Base-by-base conservation (phyloP, 2,888 invertebrate species). In the Acheta domesticus region DNA sequence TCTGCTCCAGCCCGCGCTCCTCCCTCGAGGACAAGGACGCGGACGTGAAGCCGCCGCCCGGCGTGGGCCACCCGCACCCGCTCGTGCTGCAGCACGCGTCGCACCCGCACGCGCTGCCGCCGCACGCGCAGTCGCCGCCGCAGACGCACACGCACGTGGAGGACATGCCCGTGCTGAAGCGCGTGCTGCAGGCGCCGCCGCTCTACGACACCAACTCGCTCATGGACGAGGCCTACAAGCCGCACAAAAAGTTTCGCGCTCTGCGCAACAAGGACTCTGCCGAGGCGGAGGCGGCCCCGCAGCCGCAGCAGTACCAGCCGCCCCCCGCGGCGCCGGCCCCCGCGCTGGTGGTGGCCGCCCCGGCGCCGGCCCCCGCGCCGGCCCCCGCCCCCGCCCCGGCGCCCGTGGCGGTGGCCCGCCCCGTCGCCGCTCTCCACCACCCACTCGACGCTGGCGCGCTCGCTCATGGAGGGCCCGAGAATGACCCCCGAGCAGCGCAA, bases 141-240 rank as follows among this genome's bases (percentile, higher is more conserved):
- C 91, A 90, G 83, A 91, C 74, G n/a, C 62, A 14, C 62, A 62
- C 62, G n/a, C 62, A 62, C n/a, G 91, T 93, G 48, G 94, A 95
- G 86, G 96, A 96, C 85, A 97, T 97, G 96, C 96, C 97, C 5
- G 96, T 97, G 83, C 88, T 97, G 84, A 97, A 97, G 86, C 91
- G 96, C 79, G 97, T 96, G 3, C 90, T 97, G 23, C 96, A 97
- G 86, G 96, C 97, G 1, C 97, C 97, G 1, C 97, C 96, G 0
- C 88, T 96, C 12, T 95, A 96, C 87, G 96, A 96, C 86, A 95
- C 96, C 80, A 94, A 94, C 85, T 93, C 94, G 2, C 88, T 97
- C 80, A 96, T 97, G 96, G 96, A 96, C 86, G 96, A 96, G 87
- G 96, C 96, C 20, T 97, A 97, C 89, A 96, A 96, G 86, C 96